These are phyloP conservation scores for Lottia scabra DNA, from an alignment of 2,888 invertebrate genomes.

Conservation along the genomic window DNA sequence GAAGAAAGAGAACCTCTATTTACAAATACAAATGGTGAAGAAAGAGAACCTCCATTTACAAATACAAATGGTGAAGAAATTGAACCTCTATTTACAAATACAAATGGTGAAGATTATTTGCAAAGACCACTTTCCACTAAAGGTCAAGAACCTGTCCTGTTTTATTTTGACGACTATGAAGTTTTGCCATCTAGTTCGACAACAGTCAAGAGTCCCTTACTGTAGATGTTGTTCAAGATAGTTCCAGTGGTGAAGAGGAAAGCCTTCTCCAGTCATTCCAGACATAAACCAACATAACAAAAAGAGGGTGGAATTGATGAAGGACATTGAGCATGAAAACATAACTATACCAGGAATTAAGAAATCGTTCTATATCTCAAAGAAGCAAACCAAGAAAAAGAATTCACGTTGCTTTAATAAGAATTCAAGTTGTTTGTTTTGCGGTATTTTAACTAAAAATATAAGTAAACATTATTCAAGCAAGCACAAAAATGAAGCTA, in stretches of 20 bases:
- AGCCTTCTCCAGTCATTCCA: not conserved
- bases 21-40: too few species aligned
- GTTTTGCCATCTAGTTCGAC: too few species aligned
- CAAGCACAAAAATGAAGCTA: not conserved
- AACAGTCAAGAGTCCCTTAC: too few species aligned
- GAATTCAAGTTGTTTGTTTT: not conserved
- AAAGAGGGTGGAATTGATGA: not conserved
- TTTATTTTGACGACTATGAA: too few species aligned
- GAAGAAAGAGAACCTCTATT: too few species aligned
- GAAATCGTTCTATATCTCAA: not conserved
- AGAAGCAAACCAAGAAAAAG: not conserved
- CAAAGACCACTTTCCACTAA: too few species aligned
- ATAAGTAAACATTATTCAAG: not conserved
- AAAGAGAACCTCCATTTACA: too few species aligned
- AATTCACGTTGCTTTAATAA: not conserved
- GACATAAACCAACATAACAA: not conserved
- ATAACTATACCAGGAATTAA: not conserved
- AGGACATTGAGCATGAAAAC: not conserved
- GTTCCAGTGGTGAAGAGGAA: not conserved
- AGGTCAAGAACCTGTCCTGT: too few species aligned
- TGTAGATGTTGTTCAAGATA: not conserved
- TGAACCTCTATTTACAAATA: too few species aligned
- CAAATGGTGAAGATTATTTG: too few species aligned
- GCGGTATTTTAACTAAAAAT: not conserved
- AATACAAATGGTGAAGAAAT: too few species aligned